Evolutionary conservation across 1,140 invertebrate genomes (phyloP).

Genomic region (Lepidurus apus): DNA sequence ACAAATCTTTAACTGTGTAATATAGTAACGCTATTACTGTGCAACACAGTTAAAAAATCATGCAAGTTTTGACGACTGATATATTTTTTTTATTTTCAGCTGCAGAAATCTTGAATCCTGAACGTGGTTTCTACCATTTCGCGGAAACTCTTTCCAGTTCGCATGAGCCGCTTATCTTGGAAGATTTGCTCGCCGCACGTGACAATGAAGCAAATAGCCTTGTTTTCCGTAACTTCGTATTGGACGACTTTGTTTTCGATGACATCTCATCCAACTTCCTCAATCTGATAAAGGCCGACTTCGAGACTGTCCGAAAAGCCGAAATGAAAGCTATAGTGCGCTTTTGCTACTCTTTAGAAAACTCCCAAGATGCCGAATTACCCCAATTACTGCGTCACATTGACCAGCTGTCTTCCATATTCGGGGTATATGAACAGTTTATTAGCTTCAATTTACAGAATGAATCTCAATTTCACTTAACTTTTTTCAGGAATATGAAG

Average conservation of each 20-base stretch:
- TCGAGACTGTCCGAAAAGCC: neutral
- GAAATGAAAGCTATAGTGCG: constrained; percentile 27
- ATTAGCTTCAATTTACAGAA: neutral
- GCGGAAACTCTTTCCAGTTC: constrained; percentile 6
- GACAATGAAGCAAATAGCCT: neutral
- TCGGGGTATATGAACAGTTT: constrained; percentile 4
- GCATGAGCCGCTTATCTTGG: neutral
- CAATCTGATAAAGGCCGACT: neutral
- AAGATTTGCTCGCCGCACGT: neutral
- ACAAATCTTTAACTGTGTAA: no score
- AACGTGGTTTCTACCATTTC: constrained; percentile 12
- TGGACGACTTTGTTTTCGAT: constrained; percentile 5
- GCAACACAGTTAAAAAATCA: no score
- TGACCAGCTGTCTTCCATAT: constrained; percentile 24
- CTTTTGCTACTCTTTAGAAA: constrained; percentile 23
- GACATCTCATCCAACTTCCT: neutral
- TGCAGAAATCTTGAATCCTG: neutral
- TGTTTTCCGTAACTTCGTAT: neutral
- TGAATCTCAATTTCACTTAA: neutral
- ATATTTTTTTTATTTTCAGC: no score
- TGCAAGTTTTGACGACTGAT: no score
- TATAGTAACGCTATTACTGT: no score
- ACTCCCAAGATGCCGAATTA: neutral
- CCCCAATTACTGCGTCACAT: constrained; percentile 27
- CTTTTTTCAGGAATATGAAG: constrained; percentile 22